Evolutionary conservation across 2,113 vertebrate species (phyloP), one percentile per base, ranked within the genome.

Genomic region (Dasyurus viverrinus): DNA sequence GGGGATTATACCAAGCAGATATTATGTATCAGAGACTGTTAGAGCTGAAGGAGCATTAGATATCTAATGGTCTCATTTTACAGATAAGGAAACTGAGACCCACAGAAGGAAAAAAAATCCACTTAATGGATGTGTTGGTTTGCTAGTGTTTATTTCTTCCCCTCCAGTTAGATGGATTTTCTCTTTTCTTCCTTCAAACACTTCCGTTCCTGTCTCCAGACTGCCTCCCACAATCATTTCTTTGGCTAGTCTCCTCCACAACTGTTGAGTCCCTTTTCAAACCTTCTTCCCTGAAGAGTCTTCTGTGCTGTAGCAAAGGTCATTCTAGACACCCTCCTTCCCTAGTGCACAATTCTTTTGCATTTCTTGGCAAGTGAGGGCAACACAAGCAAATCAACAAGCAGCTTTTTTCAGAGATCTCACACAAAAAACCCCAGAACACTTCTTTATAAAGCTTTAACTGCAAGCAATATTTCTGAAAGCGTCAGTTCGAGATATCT

Each of bases 221-320:
- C 57, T 27, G 27, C 48, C 36, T 30, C 16, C n/a, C 22, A 19
- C 14, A 9, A 9, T 4, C 54, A 53, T 30, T 27, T n/a, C 47
- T 7, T 16, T 23, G 36, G 12, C 1, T 4, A 1, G 8, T 9
- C 2, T 36, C 8, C 16, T 24, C 8, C 11, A 6, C 0, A 23
- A 27, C 57, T 46, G n/a, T 27, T 47, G 76, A 57, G 0, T 3
- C 48, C 26, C 42, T 50, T 53, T 48, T 2, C 12, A 50, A 7
- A 0, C 47, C 19, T 0, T 3, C 10, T 91, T 90, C 52, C 46
- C n/a, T 48, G 53, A 47, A 54, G 89, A 89, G 48, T 16, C 5
- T 27, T 54, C 30, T 53, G 22, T 3, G 47, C 90, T 19, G 3
- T 2, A 60, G 25, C 48, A 90, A 25, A 46, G 9, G 53, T 19